Evolutionary conservation across 2,888 invertebrate species (phyloP).

Genomic region (Venustoraphidia nigricollis): DNA sequence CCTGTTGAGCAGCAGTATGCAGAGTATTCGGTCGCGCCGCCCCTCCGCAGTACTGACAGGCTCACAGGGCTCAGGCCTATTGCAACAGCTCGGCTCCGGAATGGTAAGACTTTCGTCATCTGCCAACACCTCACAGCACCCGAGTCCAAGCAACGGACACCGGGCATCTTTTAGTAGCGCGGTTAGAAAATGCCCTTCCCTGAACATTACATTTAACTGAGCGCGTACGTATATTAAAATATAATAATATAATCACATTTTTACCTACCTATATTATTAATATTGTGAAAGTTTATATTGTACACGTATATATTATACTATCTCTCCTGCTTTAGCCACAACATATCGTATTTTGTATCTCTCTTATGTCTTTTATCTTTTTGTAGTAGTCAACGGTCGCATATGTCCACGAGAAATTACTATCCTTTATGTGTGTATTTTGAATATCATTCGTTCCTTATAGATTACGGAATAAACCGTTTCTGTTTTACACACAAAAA

Average conservation of each 20-base stretch:
- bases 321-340: slow-evolving; percentile 24
- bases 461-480: too few species aligned
- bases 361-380: background rate
- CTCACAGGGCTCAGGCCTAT: slow-evolving; percentile 57
- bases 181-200: slow-evolving; percentile 61
- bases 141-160: slow-evolving; percentile 26
- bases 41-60: slow-evolving; percentile 56
- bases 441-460: too few species aligned
- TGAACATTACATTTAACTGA: slow-evolving; percentile 54
- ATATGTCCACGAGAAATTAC: background rate
- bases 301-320: slow-evolving; percentile 12
- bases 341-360: slow-evolving; percentile 5
- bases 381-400: slow-evolving; percentile 3
- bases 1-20: slow-evolving; percentile 65
- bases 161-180: slow-evolving; percentile 38
- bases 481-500: too few species aligned
- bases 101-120: slow-evolving; percentile 77
- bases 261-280: background rate
- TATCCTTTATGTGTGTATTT: too few species aligned
- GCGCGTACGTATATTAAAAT: slow-evolving; percentile 23
- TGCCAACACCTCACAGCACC: slow-evolving; percentile 32
- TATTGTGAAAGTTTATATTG: background rate
- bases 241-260: too few species aligned
- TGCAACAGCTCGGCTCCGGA: slow-evolving; percentile 83
- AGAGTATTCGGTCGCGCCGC: slow-evolving; percentile 58